A percentile compares a stretch with the other conserved stretches of the same genome.
phyloP scores from a whole-genome alignment of 1,140 invertebrate genomes.

The Protaetia brevitarsis region DNA sequence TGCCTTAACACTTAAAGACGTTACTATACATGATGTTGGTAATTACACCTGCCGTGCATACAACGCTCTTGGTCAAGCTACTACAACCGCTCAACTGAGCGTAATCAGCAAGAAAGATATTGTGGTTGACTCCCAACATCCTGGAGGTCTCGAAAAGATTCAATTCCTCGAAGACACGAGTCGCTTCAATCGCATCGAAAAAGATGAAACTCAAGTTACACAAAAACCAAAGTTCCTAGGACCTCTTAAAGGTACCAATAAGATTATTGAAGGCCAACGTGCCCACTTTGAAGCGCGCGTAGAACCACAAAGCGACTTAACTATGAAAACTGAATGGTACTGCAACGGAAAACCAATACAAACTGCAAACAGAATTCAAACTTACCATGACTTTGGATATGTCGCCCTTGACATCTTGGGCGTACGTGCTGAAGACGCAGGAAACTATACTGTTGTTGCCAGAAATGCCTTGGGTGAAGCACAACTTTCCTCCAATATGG shows the following conservation, averaged over 20 bases:
- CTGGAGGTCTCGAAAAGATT: conserved; percentile 83
- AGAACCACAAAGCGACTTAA: conserved; percentile 88
- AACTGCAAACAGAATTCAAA: conserved; percentile 82
- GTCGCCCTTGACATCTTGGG: conserved; percentile 90
- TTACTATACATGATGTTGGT: conserved; percentile 87
- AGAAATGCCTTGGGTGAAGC: conserved; percentile 84
- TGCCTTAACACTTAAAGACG: conserved; percentile 91
- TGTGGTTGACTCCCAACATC: conserved; percentile 82
- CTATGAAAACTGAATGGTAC: conserved; percentile 87
- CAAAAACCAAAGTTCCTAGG: conserved; percentile 82
- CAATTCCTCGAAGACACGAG: conserved; percentile 83
- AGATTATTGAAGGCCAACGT: conserved; percentile 92
- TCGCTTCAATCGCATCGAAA: conserved; percentile 59
- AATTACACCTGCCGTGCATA: conserved; percentile 86
- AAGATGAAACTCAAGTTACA: conserved; percentile 72
- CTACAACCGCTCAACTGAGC: conserved; percentile 82
- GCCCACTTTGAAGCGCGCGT: conserved; percentile 95
- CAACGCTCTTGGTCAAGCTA: conserved; percentile 84
- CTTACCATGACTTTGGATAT: conserved; percentile 93
- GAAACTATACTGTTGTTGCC: conserved; percentile 85
- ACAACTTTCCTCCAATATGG: conserved; percentile 74
- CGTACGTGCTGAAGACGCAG: conserved; percentile 80
- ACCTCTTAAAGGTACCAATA: conserved; percentile 84
- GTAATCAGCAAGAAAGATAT: conserved; percentile 84
- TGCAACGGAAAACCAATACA: conserved; percentile 83